Conservation (phyloP, 2,113 vertebrate species). For the Sisor rabdophorus region DNA sequence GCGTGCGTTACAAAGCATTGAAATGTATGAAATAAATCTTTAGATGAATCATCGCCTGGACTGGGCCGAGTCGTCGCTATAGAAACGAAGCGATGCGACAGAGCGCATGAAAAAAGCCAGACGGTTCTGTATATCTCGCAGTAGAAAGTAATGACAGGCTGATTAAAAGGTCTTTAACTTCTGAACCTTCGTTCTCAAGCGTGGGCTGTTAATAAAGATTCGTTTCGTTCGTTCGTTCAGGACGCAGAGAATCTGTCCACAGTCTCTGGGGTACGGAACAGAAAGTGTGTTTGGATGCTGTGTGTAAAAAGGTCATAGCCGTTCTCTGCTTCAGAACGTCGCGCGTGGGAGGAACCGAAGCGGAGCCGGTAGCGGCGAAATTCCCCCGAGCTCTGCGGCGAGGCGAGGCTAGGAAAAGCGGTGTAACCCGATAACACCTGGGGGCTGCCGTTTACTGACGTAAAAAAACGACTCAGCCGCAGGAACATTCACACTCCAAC, state of each 20-base stretch:
- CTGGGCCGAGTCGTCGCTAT: neutral
- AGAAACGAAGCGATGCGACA: neutral
- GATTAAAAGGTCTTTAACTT: neutral
- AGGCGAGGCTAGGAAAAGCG: neutral
- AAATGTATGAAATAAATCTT: neutral
- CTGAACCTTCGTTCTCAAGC: neutral
- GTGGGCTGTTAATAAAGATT: neutral
- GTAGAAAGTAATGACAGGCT: neutral
- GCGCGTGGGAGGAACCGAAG: constrained; percentile 13
- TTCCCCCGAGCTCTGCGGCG: neutral
- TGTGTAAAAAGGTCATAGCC: constrained; percentile 3
- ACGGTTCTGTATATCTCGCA: too few relatives aligned
- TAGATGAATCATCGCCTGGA: neutral
- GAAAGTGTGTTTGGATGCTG: constrained; percentile 3
- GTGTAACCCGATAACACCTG: neutral
- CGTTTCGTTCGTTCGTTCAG: neutral
- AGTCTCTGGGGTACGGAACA: neutral
- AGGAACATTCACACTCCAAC: neutral
- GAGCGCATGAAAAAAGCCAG: neutral
- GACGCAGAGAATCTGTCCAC: neutral
- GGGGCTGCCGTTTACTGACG: neutral
- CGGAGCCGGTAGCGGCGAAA: neutral
- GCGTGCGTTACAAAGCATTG: neutral
- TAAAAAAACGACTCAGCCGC: neutral
- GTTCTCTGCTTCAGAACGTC: neutral